These are phyloP conservation scores for Phalanger gymnotis DNA, from an alignment of 2,797 vertebrate genomes.

Conservation along the genomic window DNA sequence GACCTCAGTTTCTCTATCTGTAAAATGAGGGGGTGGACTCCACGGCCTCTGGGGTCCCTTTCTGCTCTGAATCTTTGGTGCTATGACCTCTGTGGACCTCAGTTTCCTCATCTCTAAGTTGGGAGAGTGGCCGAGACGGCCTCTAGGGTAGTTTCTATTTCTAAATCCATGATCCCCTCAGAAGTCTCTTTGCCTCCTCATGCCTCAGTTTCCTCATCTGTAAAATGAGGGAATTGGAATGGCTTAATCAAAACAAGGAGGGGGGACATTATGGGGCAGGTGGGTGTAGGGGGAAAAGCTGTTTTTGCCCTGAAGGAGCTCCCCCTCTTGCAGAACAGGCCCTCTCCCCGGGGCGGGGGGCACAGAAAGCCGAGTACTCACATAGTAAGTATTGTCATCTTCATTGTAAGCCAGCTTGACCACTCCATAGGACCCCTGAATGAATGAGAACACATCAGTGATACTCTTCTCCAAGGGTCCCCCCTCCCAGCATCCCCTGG, in stretches of 20 bases:
- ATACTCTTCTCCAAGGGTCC: not conserved
- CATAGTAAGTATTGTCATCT: slow-evolving; percentile 98
- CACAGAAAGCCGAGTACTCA: slow-evolving; percentile 85
- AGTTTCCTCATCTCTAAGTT: not conserved
- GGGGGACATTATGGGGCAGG: not conserved
- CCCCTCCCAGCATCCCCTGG: not conserved
- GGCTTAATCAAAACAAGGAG: not conserved
- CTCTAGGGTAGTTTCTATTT: no score
- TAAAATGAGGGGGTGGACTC: not conserved
- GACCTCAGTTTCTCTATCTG: not conserved
- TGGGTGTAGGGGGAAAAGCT: not conserved
- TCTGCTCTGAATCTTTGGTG: not conserved
- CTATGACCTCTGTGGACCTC: not conserved
- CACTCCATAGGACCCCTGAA: slow-evolving; percentile 97
- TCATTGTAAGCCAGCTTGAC: slow-evolving; percentile 99
- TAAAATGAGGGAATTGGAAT: slow-evolving; percentile 7
- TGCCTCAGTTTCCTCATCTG: not conserved
- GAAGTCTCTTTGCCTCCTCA: not conserved
- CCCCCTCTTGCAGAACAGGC: not conserved
- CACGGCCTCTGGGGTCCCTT: not conserved
- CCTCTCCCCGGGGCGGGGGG: accelerated
- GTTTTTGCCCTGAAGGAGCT: not conserved
- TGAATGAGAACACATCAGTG: slow-evolving; percentile 37
- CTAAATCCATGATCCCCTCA: no score
- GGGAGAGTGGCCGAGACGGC: no score